Evolutionary conservation across 2,797 vertebrate species (phyloP).

Genomic region (Coracias cyanogaster): DNA sequence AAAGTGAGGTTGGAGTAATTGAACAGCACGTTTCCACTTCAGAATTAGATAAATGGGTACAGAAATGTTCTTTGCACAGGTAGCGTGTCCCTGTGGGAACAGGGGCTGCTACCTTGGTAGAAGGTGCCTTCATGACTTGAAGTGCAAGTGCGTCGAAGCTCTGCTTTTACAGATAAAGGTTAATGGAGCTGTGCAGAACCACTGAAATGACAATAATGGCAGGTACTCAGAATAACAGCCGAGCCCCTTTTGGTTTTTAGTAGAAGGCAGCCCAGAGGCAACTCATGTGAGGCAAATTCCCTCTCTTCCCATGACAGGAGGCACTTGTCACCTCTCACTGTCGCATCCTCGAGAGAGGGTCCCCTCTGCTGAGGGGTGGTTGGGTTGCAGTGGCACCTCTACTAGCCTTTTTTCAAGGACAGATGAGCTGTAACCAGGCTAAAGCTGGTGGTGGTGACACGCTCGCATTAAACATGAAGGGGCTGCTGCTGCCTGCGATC

Average conservation of each 20-base stretch:
- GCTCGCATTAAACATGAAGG: not conserved
- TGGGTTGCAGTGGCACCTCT: not conserved
- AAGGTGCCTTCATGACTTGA: not conserved
- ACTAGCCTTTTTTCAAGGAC: not conserved
- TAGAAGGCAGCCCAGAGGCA: not conserved
- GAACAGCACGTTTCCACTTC: not conserved
- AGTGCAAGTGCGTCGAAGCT: not conserved
- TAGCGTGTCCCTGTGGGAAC: not conserved
- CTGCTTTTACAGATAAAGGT: not conserved
- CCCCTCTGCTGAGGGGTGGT: not conserved
- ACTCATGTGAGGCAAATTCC: not conserved
- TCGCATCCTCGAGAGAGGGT: accelerated
- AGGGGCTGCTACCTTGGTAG: not conserved
- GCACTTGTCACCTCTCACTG: not conserved
- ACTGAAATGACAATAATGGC: not conserved
- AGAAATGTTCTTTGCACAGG: not conserved
- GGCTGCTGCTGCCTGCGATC: not conserved
- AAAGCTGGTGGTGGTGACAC: not conserved
- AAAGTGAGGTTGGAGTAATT: not conserved
- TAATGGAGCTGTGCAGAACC: accelerated
- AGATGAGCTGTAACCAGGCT: not conserved
- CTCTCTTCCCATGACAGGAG: not conserved
- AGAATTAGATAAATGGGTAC: not conserved
- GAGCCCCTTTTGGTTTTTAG: not conserved
- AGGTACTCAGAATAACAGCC: accelerated